phyloP scores from a whole-genome alignment of 53 echinoderm and acorn worm species.

The Henricia sp. region DNA sequence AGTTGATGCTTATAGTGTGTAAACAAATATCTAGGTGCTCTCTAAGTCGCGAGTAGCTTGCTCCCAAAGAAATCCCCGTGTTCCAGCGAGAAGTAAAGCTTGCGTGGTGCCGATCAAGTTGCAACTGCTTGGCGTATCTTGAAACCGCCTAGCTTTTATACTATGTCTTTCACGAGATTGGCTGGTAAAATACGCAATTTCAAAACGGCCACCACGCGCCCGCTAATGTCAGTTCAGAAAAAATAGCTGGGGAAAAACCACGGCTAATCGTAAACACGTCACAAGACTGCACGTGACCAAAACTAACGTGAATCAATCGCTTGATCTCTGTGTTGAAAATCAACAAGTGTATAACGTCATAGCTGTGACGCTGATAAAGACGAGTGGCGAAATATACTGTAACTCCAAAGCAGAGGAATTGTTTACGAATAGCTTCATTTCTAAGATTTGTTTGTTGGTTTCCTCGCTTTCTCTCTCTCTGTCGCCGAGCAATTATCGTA shows the following conservation, averaged over 20 bases:
- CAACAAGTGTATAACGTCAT: not conserved
- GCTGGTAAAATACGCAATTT: not conserved
- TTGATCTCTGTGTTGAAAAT: not conserved
- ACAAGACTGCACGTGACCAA: slow-evolving; percentile 31
- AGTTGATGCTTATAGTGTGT: too few relatives aligned
- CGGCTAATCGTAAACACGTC: slow-evolving; percentile 8
- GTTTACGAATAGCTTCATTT: too few relatives aligned
- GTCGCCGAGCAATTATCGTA: not conserved
- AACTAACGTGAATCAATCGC: not conserved
- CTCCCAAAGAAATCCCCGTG: slow-evolving; percentile 9
- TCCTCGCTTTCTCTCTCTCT: not conserved
- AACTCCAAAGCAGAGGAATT: too few relatives aligned
- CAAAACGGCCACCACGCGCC: not conserved
- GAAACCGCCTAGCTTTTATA: slow-evolving; percentile 17
- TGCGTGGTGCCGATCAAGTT: not conserved
- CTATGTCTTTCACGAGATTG: slow-evolving; percentile 14
- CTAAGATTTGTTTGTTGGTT: not conserved
- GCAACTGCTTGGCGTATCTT: slow-evolving; percentile 12
- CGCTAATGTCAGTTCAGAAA: not conserved
- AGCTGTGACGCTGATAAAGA: too few relatives aligned
- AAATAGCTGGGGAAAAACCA: slow-evolving; percentile 5
- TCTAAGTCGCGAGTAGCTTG: not conserved
- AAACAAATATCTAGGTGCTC: too few relatives aligned
- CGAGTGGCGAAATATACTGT: too few relatives aligned
- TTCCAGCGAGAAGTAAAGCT: not conserved